These are phyloP conservation scores for Axis porcinus DNA, from an alignment of 2,113 vertebrate species.

Conservation along the genomic window DNA sequence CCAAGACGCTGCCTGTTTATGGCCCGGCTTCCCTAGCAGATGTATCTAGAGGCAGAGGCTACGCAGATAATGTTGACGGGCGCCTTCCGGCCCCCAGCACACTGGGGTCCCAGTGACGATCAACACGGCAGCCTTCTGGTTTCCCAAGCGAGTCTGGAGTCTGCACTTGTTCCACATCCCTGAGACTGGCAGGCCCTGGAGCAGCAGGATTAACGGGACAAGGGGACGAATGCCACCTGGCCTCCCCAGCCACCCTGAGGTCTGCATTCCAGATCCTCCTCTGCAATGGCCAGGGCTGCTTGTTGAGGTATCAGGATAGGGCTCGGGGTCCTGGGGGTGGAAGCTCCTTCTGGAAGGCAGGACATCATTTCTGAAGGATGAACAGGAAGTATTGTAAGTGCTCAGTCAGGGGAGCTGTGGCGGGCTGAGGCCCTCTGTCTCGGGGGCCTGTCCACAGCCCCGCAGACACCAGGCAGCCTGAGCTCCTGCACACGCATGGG, in stretches of 20 bases:
- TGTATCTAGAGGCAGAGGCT: background rate
- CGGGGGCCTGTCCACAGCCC: rapidly evolving
- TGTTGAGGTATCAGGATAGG: background rate
- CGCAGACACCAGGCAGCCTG: rapidly evolving
- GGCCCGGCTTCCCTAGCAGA: background rate
- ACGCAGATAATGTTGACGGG: rapidly evolving
- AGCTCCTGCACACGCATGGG: rapidly evolving
- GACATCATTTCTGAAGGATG: background rate
- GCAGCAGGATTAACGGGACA: background rate
- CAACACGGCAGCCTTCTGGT: rapidly evolving
- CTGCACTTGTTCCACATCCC: background rate
- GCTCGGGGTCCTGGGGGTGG: background rate
- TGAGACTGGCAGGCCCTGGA: background rate
- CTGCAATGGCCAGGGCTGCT: background rate
- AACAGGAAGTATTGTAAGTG: background rate
- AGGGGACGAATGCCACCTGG: background rate
- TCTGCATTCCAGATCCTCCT: background rate
- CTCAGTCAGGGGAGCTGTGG: rapidly evolving
- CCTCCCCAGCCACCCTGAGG: background rate
- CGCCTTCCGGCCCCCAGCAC: rapidly evolving
- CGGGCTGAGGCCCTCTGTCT: rapidly evolving
- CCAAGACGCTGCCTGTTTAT: background rate
- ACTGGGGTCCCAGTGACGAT: rapidly evolving
- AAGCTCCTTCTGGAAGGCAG: background rate
- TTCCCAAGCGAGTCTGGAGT: background rate